Conservation (phyloP, 2,888 invertebrate species). For the Troilus luridus region DNA sequence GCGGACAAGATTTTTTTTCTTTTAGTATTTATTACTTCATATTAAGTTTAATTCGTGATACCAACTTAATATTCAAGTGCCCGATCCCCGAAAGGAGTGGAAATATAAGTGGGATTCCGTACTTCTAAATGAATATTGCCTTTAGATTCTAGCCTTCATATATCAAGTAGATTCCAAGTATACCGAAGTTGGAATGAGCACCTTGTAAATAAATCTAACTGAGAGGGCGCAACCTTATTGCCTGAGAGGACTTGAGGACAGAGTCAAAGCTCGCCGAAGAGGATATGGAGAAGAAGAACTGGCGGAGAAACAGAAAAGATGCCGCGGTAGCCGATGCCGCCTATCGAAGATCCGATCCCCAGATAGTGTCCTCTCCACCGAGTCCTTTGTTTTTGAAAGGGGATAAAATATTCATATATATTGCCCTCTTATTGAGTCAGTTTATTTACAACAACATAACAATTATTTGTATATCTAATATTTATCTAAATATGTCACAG, state of each 20-base stretch:
- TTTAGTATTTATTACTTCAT: no score
- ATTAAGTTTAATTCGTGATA: no score
- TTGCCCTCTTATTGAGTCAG: not conserved
- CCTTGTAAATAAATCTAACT: not conserved
- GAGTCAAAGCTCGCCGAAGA: conserved; percentile 25
- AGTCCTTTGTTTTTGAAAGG: not conserved
- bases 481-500: not conserved
- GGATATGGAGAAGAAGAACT: conserved; percentile 38
- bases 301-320: not conserved
- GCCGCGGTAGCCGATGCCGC: conserved; percentile 20
- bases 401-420: not conserved
- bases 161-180: not conserved
- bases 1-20: no score
- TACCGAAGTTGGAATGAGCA: not conserved
- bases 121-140: not conserved
- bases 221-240: not conserved
- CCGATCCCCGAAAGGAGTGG: not conserved
- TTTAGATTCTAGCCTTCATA: not conserved
- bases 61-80: no score
- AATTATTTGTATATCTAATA: not conserved
- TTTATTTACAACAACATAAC: not conserved
- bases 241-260: not conserved
- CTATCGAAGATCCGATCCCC: conserved; percentile 9
- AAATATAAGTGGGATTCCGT: not conserved
- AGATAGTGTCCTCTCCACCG: not conserved